Conservation (phyloP, 2,888 invertebrate species). For the Cantharis lateralis region DNA sequence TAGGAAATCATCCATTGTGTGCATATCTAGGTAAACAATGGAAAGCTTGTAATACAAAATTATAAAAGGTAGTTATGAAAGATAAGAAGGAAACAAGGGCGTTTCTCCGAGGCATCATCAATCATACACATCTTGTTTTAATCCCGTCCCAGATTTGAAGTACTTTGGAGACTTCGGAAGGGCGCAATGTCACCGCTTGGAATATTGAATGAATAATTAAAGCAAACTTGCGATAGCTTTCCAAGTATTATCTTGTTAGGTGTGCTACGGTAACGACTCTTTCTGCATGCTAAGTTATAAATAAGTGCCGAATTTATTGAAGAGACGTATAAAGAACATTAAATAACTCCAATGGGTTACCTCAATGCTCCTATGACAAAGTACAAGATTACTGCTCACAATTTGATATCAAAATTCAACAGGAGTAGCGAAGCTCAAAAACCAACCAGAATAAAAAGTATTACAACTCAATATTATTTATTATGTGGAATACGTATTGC, state of each 20-base stretch:
- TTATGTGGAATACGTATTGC: background rate
- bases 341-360: constrained; percentile 2
- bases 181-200: constrained; percentile 18
- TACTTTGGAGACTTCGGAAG: constrained; percentile 22
- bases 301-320: constrained; percentile 13
- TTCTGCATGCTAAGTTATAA: constrained; percentile 17
- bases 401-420: background rate
- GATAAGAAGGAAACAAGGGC: constrained; percentile 16
- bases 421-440: background rate
- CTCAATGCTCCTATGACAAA: background rate
- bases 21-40: constrained; percentile 1
- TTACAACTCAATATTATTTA: background rate
- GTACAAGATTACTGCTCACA: background rate
- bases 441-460: background rate
- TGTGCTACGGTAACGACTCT: constrained; percentile 9
- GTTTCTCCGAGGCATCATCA: constrained; percentile 17
- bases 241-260: constrained; percentile 18
- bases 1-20: background rate
- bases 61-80: constrained; percentile 18
- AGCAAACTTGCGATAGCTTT: constrained; percentile 19
- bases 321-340: constrained; percentile 9
- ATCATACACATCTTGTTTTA: constrained; percentile 22
- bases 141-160: constrained; percentile 22
- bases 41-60: constrained; percentile 16
- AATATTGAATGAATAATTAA: constrained; percentile 25